These are phyloP conservation scores for Hecatera dysodea DNA, from an alignment of 2,888 invertebrate species.

Conservation along the genomic window DNA sequence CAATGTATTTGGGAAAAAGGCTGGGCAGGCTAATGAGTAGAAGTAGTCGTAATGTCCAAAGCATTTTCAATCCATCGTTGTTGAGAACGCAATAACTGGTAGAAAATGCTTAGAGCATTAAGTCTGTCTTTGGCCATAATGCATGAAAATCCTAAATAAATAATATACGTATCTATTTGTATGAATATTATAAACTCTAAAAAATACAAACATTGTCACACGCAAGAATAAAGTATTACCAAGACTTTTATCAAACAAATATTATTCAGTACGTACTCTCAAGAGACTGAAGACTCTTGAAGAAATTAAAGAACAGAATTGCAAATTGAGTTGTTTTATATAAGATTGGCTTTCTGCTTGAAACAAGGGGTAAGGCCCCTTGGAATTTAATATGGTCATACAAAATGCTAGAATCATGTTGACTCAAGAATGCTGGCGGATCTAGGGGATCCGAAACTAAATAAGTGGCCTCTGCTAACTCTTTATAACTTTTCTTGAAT, in stretches of 20 bases:
- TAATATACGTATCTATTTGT: no score
- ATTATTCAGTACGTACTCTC: slow-evolving; percentile 28
- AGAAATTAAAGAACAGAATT: slow-evolving; percentile 55
- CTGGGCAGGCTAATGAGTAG: no score
- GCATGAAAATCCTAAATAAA: no score
- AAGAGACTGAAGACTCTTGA: slow-evolving; percentile 32
- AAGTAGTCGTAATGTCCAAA: no score
- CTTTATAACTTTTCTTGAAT: slow-evolving; percentile 45
- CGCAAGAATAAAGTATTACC: slow-evolving; percentile 24
- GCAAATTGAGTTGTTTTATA: slow-evolving; percentile 43
- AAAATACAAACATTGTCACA: slow-evolving; percentile 19
- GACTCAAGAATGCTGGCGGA: slow-evolving; percentile 40
- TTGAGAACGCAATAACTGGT: no score
- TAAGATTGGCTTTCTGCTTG: slow-evolving; percentile 30
- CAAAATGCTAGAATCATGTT: slow-evolving; percentile 51
- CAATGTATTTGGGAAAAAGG: no score
- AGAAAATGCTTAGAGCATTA: no score
- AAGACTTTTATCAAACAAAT: slow-evolving; percentile 53
- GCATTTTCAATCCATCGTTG: no score
- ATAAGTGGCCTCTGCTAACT: slow-evolving; percentile 43
- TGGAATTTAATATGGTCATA: slow-evolving; percentile 57
- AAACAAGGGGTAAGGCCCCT: slow-evolving; percentile 28
- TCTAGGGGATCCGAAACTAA: slow-evolving; percentile 40
- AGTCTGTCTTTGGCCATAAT: no score
- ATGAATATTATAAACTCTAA: no score